Conservation (phyloP, 2,113 vertebrate genomes). For the Merops nubicus region DNA sequence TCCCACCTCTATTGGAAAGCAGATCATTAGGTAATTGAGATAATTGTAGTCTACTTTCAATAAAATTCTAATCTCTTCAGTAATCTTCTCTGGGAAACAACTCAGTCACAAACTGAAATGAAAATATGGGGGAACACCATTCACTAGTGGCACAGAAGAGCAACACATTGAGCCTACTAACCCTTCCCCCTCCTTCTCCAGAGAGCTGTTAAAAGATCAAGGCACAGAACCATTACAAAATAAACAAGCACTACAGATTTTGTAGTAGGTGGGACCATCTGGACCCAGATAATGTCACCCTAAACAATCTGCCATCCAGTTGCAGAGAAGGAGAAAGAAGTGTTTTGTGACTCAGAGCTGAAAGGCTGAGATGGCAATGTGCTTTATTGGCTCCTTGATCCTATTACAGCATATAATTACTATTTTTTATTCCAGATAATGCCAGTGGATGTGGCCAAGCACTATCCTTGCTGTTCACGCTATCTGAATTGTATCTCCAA, state of each 20-base stretch:
- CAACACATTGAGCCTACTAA: not conserved
- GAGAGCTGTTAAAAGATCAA: slow-evolving; percentile 61
- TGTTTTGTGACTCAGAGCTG: not conserved
- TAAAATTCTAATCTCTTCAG: not conserved
- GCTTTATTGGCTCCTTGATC: not conserved
- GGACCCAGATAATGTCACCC: slow-evolving; percentile 43
- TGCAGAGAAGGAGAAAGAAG: slow-evolving; percentile 6
- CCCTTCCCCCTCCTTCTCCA: not conserved
- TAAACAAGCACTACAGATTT: slow-evolving; percentile 56
- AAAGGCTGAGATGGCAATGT: not conserved
- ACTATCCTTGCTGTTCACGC: not conserved
- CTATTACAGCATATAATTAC: not conserved
- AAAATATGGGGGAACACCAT: not conserved
- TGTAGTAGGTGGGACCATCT: slow-evolving; percentile 68
- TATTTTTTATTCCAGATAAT: not conserved
- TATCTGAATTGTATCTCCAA: not conserved
- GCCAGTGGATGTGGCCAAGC: not conserved
- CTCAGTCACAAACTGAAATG: not conserved
- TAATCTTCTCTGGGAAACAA: not conserved
- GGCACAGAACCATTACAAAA: slow-evolving; percentile 38
- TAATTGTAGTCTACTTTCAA: not conserved
- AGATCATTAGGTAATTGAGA: not conserved
- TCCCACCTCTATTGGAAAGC: not conserved
- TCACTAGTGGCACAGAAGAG: not conserved
- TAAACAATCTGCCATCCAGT: slow-evolving; percentile 65